phyloP scores from a whole-genome alignment of 2,113 vertebrate genomes.

The Delphinus delphis region DNA sequence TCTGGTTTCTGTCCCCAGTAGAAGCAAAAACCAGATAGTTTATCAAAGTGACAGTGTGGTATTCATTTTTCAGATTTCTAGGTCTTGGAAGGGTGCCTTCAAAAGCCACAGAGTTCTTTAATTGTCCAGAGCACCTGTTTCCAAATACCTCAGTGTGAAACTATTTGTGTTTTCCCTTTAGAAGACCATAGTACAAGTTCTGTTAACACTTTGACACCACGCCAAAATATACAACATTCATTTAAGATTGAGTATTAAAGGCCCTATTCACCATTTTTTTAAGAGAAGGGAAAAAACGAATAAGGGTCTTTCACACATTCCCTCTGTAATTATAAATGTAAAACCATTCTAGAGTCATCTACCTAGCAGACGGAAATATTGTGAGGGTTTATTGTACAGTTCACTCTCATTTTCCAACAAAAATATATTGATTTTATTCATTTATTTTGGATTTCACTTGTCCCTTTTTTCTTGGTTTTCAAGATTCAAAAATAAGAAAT shows the following conservation, averaged over 20 bases:
- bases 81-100: slow-evolving; percentile 79
- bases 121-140: slow-evolving; percentile 86
- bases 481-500: slow-evolving; percentile 72
- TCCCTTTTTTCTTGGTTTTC: slow-evolving; percentile 30
- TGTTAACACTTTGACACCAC: slow-evolving; percentile 83
- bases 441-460: slow-evolving; percentile 74
- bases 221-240: slow-evolving; percentile 86
- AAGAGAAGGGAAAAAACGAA: slow-evolving; percentile 59
- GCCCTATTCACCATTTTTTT: slow-evolving; percentile 83
- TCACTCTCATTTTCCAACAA: slow-evolving; percentile 69
- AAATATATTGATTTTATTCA: slow-evolving; percentile 68
- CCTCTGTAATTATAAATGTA: slow-evolving; percentile 81
- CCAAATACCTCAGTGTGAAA: slow-evolving; percentile 86
- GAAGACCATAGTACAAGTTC: slow-evolving; percentile 83
- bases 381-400: slow-evolving; percentile 61
- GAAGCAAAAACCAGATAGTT: slow-evolving; percentile 72
- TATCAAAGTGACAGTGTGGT: slow-evolving; percentile 78
- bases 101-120: slow-evolving; percentile 81
- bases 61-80: slow-evolving; percentile 75
- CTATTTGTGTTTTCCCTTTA: slow-evolving; percentile 86
- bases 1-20: slow-evolving; percentile 57
- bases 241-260: slow-evolving; percentile 83
- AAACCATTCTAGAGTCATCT: slow-evolving; percentile 73
- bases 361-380: slow-evolving; percentile 75
- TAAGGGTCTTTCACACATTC: slow-evolving; percentile 80